phyloP scores from a whole-genome alignment of 2,113 vertebrate genomes.

The Poeciliopsis occidentalis region DNA sequence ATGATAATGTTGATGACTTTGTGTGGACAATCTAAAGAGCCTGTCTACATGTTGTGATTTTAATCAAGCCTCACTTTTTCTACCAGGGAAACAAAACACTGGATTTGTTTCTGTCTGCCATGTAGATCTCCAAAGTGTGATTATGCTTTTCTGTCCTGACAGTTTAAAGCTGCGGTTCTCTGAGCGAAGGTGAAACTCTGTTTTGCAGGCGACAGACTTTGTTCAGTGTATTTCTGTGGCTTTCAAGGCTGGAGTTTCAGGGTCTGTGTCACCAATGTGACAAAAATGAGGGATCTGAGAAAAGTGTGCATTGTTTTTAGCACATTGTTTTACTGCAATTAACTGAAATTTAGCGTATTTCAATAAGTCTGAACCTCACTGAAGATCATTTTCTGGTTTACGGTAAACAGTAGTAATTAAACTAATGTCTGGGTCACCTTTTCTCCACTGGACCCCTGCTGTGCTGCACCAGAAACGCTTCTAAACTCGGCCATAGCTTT shows the following conservation, averaged over 20 bases:
- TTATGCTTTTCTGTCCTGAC: too few species aligned
- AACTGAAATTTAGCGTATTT: neutral
- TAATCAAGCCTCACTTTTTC: neutral
- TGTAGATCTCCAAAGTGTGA: too few species aligned
- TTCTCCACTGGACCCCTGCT: neutral
- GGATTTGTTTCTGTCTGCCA: too few species aligned
- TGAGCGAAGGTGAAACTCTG: neutral
- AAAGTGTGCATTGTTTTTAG: neutral
- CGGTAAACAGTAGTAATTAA: neutral
- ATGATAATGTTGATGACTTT: too few species aligned
- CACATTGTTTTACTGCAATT: neutral
- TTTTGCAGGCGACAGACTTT: too few species aligned
- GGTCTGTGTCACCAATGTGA: neutral
- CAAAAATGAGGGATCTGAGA: neutral
- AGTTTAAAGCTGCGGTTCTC: too few species aligned
- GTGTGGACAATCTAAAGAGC: too few species aligned
- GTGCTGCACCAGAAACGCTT: neutral
- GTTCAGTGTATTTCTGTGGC: too few species aligned
- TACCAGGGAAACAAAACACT: too few species aligned
- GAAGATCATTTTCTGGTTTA: too few species aligned
- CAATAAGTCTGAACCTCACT: neutral
- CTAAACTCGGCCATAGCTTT: neutral
- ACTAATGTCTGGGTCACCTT: neutral
- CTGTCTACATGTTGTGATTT: too few species aligned
- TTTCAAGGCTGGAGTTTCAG: neutral